phyloP scores from a whole-genome alignment of 2,797 vertebrate genomes.

The Argyrosomus regius region DNA sequence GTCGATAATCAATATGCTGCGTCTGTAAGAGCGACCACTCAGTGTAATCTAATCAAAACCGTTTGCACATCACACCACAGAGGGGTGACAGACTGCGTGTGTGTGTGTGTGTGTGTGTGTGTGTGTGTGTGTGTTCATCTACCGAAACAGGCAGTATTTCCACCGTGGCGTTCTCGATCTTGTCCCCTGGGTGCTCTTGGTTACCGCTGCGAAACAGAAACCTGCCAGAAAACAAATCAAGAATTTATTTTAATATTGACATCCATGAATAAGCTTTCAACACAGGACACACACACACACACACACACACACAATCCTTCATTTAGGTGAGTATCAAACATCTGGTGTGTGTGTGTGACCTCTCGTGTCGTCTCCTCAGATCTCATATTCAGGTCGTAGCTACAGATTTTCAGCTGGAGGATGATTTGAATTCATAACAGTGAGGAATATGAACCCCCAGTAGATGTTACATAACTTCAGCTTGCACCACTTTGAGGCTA shows the following conservation, averaged over 20 bases:
- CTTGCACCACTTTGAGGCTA: no score
- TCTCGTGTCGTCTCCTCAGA: constrained; percentile 5
- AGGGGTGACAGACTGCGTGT: constrained; percentile 13
- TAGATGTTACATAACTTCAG: no score
- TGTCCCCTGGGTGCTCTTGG: constrained; percentile 97
- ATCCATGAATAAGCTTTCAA: constrained; percentile 15
- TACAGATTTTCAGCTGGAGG: constrained; percentile 10
- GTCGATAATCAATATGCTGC: constrained; percentile 71
- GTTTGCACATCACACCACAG: constrained; percentile 56
- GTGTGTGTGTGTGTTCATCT: constrained; percentile 48
- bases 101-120: neutral
- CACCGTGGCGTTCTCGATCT: constrained; percentile 95
- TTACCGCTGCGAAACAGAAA: constrained; percentile 98
- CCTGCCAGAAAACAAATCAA: constrained; percentile 81
- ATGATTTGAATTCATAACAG: constrained; percentile 29
- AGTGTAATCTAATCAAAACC: constrained; percentile 64
- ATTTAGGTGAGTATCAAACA: neutral
- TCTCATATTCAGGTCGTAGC: constrained; percentile 38
- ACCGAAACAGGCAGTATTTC: constrained; percentile 95
- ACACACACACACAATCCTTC: neutral
- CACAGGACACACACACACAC: neutral
- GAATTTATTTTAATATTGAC: constrained; percentile 39
- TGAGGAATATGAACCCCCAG: neutral
- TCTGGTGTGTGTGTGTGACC: neutral
- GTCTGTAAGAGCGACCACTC: constrained; percentile 54